Percentiles rank a stretch among this genome's conserved stretches.
These are phyloP conservation scores for Anthophora plumipes DNA, from an alignment of 2,888 invertebrate species.

Conservation along the genomic window DNA sequence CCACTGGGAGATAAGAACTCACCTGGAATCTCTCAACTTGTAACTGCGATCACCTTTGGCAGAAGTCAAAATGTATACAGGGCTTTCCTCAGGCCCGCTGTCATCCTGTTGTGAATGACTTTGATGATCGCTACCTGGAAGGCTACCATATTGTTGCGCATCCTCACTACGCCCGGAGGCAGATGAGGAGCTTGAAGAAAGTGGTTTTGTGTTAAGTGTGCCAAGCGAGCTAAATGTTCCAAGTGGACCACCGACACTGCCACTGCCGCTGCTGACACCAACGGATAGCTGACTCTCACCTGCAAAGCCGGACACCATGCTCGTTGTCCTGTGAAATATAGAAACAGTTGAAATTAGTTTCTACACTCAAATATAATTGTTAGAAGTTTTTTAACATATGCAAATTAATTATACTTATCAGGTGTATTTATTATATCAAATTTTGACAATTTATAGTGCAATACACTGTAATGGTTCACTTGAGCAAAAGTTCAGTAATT, in stretches of 20 bases:
- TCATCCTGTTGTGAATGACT: conserved; percentile 82
- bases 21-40: conserved; percentile 91
- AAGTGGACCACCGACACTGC: conserved; percentile 79
- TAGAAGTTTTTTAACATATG: neutral
- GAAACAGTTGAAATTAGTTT: conserved; percentile 80
- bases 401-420: neutral
- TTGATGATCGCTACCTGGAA: conserved; percentile 81
- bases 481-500: neutral
- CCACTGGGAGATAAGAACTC: conserved; percentile 51
- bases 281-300: conserved; percentile 70
- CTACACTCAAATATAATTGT: conserved; percentile 80
- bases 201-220: conserved; percentile 73
- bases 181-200: conserved; percentile 83
- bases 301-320: conserved; percentile 79
- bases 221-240: conserved; percentile 56
- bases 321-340: conserved; percentile 82
- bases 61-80: conserved; percentile 82
- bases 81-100: conserved; percentile 83
- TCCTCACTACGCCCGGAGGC: conserved; percentile 83
- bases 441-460: neutral
- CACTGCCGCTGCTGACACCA: conserved; percentile 71
- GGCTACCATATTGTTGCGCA: conserved; percentile 78
- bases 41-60: conserved; percentile 85
- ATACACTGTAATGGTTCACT: neutral
- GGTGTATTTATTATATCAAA: neutral